These are phyloP conservation scores for Probaryconus sp. DNA, from an alignment of 1,140 invertebrate genomes.

Conservation along the genomic window DNA sequence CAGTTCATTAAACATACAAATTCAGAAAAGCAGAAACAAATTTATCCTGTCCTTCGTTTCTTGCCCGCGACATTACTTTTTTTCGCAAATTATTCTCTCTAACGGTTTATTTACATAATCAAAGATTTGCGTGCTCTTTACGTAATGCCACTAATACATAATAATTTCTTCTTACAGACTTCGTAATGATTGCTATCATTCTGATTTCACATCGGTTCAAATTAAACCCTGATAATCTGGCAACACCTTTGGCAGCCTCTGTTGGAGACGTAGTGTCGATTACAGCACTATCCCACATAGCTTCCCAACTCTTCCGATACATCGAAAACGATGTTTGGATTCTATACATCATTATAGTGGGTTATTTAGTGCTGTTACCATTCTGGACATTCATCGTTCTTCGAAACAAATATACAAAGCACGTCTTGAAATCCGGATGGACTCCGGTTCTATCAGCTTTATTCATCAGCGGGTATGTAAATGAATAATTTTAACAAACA, in stretches of 20 bases:
- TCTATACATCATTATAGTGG: constrained; percentile 81
- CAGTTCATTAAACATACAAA: neutral
- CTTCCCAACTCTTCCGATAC: constrained; percentile 83
- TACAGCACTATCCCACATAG: constrained; percentile 87
- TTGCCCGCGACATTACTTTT: no score
- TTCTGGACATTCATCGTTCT: constrained; percentile 88
- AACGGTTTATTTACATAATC: no score
- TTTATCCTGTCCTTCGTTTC: no score
- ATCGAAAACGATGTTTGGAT: constrained; percentile 82
- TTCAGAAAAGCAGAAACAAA: no score
- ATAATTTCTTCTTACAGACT: constrained; percentile 81
- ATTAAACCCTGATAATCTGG: constrained; percentile 97
- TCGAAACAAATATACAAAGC: constrained; percentile 87
- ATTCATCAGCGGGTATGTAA: constrained; percentile 89
- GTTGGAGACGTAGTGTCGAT: constrained; percentile 96
- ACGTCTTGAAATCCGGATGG: constrained; percentile 90
- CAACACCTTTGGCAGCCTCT: constrained; percentile 96
- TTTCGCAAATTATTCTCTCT: no score
- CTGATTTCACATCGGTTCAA: constrained; percentile 86
- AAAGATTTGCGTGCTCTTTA: no score
- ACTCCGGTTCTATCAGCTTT: constrained; percentile 90
- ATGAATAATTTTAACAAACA: neutral
- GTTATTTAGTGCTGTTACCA: constrained; percentile 86
- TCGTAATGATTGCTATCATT: constrained; percentile 92
- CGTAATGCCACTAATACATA: neutral